Percentiles rank a stretch among this genome's conserved stretches.
phyloP scores from a whole-genome alignment of 2,888 invertebrate genomes.

The Ectobius pallidus region DNA sequence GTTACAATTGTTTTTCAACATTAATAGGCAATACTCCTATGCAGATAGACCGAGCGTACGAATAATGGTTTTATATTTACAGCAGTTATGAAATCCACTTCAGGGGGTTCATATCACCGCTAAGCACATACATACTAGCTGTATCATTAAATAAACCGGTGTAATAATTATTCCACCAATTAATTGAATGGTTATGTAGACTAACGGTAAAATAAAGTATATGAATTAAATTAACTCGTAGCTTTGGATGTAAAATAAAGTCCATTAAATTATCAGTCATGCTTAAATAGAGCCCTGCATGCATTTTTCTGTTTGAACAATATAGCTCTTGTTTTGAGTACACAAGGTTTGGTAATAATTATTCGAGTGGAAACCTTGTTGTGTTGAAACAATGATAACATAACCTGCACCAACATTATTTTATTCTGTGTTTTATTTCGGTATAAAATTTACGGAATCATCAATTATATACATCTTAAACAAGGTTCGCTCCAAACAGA shows the following conservation, averaged over 20 bases:
- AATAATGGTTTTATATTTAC: conserved; percentile 11
- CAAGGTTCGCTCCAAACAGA: no score
- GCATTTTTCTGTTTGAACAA: no score
- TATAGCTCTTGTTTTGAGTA: no score
- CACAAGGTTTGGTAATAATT: no score
- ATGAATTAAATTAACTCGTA: conserved; percentile 1
- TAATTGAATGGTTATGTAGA: background rate
- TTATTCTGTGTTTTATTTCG: no score
- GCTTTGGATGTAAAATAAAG: background rate
- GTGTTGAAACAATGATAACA: no score
- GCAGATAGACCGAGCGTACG: conserved; percentile 13
- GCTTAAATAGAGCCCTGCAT: no score
- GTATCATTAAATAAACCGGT: conserved; percentile 10
- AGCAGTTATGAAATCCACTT: background rate
- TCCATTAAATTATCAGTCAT: background rate
- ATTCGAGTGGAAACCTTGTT: no score
- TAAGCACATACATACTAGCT: background rate
- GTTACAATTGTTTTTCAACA: conserved; percentile 27
- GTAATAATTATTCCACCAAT: conserved; percentile 1
- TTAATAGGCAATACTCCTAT: conserved; percentile 29
- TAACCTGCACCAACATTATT: no score
- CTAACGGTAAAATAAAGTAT: background rate
- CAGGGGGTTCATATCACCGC: background rate
- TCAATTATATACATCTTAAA: no score
- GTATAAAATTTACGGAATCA: no score